phyloP scores from a whole-genome alignment of 2,888 invertebrate genomes.

The Dynastes hyllus region DNA sequence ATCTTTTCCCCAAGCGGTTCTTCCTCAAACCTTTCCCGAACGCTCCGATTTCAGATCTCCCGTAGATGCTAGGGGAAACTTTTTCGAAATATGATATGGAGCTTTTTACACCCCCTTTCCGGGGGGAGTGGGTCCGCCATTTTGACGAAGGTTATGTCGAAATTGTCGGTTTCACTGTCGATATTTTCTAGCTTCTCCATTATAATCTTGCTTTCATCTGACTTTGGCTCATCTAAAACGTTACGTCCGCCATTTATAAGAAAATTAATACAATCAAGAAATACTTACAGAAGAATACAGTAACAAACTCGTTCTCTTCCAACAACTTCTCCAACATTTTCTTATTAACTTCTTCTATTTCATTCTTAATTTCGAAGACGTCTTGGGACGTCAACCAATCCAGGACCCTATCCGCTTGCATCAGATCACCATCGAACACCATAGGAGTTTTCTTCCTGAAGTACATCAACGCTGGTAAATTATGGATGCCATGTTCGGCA shows the following conservation, averaged over 20 bases:
- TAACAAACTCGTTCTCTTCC: slow-evolving; percentile 95
- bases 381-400: slow-evolving; percentile 95
- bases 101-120: slow-evolving; percentile 94
- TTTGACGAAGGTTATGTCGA: slow-evolving; percentile 95
- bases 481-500: slow-evolving; percentile 86
- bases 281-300: slow-evolving; percentile 95
- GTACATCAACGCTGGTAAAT: slow-evolving; percentile 90
- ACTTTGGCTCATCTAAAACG: slow-evolving; percentile 83
- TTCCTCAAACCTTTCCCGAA: slow-evolving; percentile 95
- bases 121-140: slow-evolving; percentile 93
- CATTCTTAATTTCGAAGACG: slow-evolving; percentile 95
- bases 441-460: slow-evolving; percentile 87
- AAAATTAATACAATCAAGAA: no score
- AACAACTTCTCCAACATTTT: slow-evolving; percentile 96
- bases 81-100: slow-evolving; percentile 92
- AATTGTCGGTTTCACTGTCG: slow-evolving; percentile 94
- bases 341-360: slow-evolving; percentile 97
- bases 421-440: slow-evolving; percentile 91
- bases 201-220: slow-evolving; percentile 86
- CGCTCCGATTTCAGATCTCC: slow-evolving; percentile 89
- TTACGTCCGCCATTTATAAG: no score
- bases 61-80: slow-evolving; percentile 95
- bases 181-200: slow-evolving; percentile 92
- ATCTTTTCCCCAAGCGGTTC: no score
- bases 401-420: slow-evolving; percentile 88